Evolutionary conservation across 2,113 vertebrate species (phyloP).

Genomic region (Psephotus haematonotus): DNA sequence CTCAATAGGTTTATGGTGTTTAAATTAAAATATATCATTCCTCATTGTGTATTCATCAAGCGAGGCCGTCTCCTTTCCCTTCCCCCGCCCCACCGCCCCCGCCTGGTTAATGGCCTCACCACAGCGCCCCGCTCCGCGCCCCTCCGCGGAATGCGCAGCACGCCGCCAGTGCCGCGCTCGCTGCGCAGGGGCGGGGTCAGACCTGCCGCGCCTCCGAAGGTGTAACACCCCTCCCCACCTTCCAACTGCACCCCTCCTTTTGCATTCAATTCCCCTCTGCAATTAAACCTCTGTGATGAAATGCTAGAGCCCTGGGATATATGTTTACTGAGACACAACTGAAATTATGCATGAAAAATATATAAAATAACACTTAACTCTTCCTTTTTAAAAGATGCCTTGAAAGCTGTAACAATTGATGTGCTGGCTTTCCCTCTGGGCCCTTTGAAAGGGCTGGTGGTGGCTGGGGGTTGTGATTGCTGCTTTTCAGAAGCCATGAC

Average conservation of each 20-base stretch:
- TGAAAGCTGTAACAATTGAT: slow-evolving; percentile 62
- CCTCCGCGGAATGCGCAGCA: neutral
- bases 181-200: neutral
- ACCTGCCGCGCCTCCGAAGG: neutral
- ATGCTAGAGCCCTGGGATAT: neutral
- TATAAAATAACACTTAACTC: slow-evolving; percentile 59
- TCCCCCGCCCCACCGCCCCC: slow-evolving; percentile 33
- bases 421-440: slow-evolving; percentile 60
- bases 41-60: slow-evolving; percentile 92
- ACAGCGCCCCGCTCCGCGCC: neutral
- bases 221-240: neutral
- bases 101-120: slow-evolving; percentile 79
- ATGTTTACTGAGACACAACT: slow-evolving; percentile 50
- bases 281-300: slow-evolving; percentile 6
- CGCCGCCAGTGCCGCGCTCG: neutral
- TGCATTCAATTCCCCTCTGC: neutral
- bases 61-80: slow-evolving; percentile 46
- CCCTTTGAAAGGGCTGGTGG: slow-evolving; percentile 49
- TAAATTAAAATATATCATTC: slow-evolving; percentile 94
- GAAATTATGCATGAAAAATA: slow-evolving; percentile 43
- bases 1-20: slow-evolving; percentile 94
- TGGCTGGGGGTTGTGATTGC: slow-evolving; percentile 9
- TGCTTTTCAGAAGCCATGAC: slow-evolving; percentile 48
- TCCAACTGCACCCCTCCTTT: no score
- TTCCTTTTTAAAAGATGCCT: neutral